Evolutionary conservation across 2,888 invertebrate species (phyloP), one percentile per base, ranked within the genome.

Genomic region (Nephrotoma appendiculata): DNA sequence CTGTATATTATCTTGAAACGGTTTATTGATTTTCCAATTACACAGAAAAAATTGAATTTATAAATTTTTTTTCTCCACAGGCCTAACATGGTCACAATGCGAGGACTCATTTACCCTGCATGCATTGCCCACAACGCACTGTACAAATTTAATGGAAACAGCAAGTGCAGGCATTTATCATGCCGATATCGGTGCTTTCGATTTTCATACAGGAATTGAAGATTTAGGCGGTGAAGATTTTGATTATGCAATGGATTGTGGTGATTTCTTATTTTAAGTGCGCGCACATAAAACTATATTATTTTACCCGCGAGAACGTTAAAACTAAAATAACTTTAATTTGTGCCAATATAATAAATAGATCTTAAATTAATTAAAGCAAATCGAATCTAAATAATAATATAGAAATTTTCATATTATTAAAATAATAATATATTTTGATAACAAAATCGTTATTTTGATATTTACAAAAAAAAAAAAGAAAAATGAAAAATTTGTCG

Each of bases 161-260:
- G 91, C 92, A n/a, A 91, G 91, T 88, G 92, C 92, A 5, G 94
- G 94, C 19, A 93, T 94, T 5, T 94, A 94, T 90, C 94, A 94
- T 87, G 43, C 85, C 6, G 94, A 94, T 87, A 94, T 94, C 88
- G 94, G 94, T 0, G 91, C 94, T 6, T 94, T 94, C 0, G 94
- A 94, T 88, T 91, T 91, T 86, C 91, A 92, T 88, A 90, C 93
- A 0, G 93, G 93, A 0, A 91, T 92, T 12, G 92, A 92, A 87
- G 92, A 92, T 88, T 87, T 92, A 12, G 92, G 92, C 9, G 92
- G 92, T 86, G 94, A 95, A 89, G 95, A 95, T 89, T 95, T 94
- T 92, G 95, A 95, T 90, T 93, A 94, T 87, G 94, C 95, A 83
- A 94, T 95, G 88, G 95, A 95, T 90, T 95, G 95, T 90, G 95